Conservation (phyloP, 1,140 invertebrate species). For the Papilio aristodemus region DNA sequence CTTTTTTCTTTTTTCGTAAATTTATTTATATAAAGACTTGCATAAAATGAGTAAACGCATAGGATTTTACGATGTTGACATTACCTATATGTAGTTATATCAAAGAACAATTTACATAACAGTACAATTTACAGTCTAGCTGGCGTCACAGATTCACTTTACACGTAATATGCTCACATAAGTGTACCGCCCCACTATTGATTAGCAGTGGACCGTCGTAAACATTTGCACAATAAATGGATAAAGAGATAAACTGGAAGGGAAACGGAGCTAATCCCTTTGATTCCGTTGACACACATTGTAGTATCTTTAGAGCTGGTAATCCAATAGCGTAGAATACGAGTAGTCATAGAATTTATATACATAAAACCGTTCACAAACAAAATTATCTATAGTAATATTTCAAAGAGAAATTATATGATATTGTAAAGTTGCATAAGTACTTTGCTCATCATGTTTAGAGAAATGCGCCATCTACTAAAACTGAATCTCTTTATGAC, state of each 20-base stretch:
- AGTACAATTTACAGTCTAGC: conserved; percentile 11
- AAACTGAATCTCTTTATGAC: too few species aligned
- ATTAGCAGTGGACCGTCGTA: conserved; percentile 16
- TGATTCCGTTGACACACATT: conserved; percentile 33
- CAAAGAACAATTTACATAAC: background rate
- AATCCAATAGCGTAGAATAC: conserved; percentile 19
- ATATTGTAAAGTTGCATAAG: too few species aligned
- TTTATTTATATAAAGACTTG: too few species aligned
- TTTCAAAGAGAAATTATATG: too few species aligned
- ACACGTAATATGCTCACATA: background rate
- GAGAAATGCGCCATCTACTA: too few species aligned
- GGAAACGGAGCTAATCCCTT: conserved; percentile 30
- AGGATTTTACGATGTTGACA: background rate
- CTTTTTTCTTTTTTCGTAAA: too few species aligned
- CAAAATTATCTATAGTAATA: background rate
- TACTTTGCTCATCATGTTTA: too few species aligned
- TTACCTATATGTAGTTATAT: background rate
- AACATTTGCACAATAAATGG: conserved; percentile 29
- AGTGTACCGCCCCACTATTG: background rate
- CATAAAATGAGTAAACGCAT: too few species aligned
- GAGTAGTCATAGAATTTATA: background rate
- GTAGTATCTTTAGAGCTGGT: conserved; percentile 11
- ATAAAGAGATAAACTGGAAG: conserved; percentile 33
- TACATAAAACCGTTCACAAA: background rate
- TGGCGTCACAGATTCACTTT: background rate